These are phyloP conservation scores for Lepilemur septentrionalis DNA, from an alignment of 2,797 vertebrate species.

Conservation along the genomic window DNA sequence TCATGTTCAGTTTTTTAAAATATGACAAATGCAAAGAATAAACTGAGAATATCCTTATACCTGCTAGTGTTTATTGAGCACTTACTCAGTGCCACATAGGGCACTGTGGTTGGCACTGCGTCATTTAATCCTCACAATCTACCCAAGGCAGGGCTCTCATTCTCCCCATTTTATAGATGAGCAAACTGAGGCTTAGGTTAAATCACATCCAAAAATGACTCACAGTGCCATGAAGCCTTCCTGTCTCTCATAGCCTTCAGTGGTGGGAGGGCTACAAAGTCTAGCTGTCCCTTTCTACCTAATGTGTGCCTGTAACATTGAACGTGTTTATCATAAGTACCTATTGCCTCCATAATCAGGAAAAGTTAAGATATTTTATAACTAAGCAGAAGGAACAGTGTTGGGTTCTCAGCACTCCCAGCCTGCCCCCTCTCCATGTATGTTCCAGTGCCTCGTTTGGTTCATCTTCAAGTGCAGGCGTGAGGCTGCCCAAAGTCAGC, in stretches of 20 bases:
- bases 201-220: not conserved
- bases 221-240: rapidly evolving
- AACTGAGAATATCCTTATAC: not conserved
- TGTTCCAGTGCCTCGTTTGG: not conserved
- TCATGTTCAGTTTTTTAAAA: not conserved
- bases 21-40: not conserved
- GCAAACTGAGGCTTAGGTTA: not conserved
- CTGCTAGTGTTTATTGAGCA: not conserved
- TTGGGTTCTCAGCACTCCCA: not conserved
- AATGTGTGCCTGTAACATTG: not conserved
- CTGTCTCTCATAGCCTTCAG: rapidly evolving
- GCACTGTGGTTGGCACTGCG: too few species aligned
- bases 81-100: not conserved
- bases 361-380: not conserved
- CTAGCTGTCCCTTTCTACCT: not conserved
- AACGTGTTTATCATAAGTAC: not conserved
- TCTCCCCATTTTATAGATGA: not conserved
- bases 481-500: not conserved
- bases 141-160: not conserved
- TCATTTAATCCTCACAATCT: not conserved
- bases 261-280: not conserved
- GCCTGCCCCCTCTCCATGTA: too few species aligned
- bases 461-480: not conserved
- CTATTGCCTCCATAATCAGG: not conserved
- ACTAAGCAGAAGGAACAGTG: not conserved